Percentiles rank a stretch among this genome's conserved stretches.
These are phyloP conservation scores for Microhierax caerulescens DNA, from an alignment of 2,797 vertebrate species.

Conservation along the genomic window DNA sequence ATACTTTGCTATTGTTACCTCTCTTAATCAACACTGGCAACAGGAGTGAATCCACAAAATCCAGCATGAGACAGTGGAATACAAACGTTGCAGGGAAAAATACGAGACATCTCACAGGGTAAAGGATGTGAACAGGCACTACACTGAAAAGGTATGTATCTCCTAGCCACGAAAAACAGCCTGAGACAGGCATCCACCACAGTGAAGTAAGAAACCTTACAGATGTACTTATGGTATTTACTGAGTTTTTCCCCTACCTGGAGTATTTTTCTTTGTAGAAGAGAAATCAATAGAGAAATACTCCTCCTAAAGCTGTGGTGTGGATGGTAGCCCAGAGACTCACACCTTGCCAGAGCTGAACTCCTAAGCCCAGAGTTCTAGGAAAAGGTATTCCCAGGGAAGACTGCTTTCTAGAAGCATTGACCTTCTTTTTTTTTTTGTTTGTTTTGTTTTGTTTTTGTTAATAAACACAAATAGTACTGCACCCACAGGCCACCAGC, in stretches of 20 bases:
- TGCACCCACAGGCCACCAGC: background rate
- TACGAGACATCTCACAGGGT: fast-evolving
- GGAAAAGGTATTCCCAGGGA: background rate
- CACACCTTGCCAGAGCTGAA: background rate
- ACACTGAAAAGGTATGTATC: background rate
- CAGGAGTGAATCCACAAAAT: background rate
- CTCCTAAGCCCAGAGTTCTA: background rate
- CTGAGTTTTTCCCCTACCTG: background rate
- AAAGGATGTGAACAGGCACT: background rate
- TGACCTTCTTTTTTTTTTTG: background rate
- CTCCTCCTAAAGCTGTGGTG: fast-evolving
- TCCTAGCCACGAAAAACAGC: background rate
- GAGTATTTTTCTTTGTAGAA: background rate
- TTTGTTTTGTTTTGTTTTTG: no score
- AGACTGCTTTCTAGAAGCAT: background rate
- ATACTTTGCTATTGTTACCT: background rate
- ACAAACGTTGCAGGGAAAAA: background rate
- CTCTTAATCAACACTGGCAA: background rate
- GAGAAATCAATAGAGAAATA: background rate
- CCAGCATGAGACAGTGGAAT: background rate
- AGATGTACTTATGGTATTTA: background rate
- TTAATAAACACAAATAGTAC: background rate
- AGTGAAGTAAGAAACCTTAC: background rate
- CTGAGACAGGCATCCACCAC: background rate
- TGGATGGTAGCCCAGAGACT: background rate